Conservation (phyloP, 1,140 invertebrate genomes). For the Orius insidiosus region DNA sequence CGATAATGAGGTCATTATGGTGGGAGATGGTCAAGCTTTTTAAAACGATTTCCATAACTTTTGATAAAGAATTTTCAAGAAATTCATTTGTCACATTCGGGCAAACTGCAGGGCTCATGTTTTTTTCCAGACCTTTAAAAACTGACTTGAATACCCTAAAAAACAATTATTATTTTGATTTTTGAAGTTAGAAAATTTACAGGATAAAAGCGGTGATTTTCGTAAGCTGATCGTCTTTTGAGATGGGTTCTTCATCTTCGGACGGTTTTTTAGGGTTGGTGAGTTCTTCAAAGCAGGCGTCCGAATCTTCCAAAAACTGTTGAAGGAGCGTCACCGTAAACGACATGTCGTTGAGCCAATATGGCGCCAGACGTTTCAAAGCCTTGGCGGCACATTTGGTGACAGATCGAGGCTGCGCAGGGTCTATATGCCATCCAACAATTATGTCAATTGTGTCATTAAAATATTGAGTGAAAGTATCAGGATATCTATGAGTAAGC, state of each 20-base stretch:
- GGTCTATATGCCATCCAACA: conserved; percentile 89
- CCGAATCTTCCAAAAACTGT: conserved; percentile 68
- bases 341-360: conserved; percentile 67
- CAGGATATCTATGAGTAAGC: conserved; percentile 57
- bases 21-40: conserved; percentile 42
- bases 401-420: conserved; percentile 52
- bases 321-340: conserved; percentile 74
- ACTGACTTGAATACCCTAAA: conserved; percentile 61
- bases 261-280: neutral
- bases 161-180: conserved; percentile 3
- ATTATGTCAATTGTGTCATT: conserved; percentile 86
- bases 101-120: conserved; percentile 43
- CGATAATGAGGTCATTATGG: conserved; percentile 49
- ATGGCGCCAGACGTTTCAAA: conserved; percentile 58
- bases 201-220: conserved; percentile 1
- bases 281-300: conserved; percentile 12
- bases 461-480: conserved; percentile 53
- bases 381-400: conserved; percentile 43
- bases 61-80: conserved; percentile 45
- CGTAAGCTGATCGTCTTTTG: conserved; percentile 14
- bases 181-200: conserved; percentile 3
- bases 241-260: conserved; percentile 1
- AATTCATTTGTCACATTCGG: conserved; percentile 47
- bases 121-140: conserved; percentile 51
- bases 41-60: conserved; percentile 47